Evolutionary conservation across 64 coral and sea anemone genomes (phyloP).

Genomic region (Porites lutea): DNA sequence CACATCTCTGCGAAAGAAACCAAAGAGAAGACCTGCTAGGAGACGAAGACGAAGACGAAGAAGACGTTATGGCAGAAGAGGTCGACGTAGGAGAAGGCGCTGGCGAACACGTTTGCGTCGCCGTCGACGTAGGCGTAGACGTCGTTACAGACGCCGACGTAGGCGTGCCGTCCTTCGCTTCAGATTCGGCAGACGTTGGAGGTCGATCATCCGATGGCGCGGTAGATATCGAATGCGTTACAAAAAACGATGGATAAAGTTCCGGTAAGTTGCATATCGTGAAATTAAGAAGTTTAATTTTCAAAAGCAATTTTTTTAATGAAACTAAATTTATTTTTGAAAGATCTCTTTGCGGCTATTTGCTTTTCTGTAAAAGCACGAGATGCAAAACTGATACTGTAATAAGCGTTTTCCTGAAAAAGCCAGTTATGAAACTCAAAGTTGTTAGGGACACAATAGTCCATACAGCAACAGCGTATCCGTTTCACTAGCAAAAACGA

Average conservation of each 20-base stretch:
- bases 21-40: not conserved
- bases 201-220: slow-evolving; percentile 6
- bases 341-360: too few species aligned
- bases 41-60: not conserved
- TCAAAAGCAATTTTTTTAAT: not conserved
- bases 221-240: slow-evolving; percentile 8
- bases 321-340: not conserved
- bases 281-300: too few species aligned
- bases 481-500: too few species aligned
- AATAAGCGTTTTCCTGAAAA: too few species aligned
- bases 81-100: not conserved
- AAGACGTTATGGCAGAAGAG: slow-evolving; percentile 19
- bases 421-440: too few species aligned
- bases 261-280: slow-evolving; percentile 1
- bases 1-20: not conserved
- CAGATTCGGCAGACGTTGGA: not conserved
- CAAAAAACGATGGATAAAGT: not conserved
- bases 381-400: too few species aligned
- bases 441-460: too few species aligned
- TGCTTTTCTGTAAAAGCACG: too few species aligned
- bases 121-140: slow-evolving; percentile 35
- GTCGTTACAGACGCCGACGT: slow-evolving; percentile 20
- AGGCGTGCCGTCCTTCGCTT: not conserved
- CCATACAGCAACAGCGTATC: too few species aligned
- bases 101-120: slow-evolving; percentile 28